Evolutionary conservation across 1,140 invertebrate genomes (phyloP).

Genomic region (Musca vetustissima): DNA sequence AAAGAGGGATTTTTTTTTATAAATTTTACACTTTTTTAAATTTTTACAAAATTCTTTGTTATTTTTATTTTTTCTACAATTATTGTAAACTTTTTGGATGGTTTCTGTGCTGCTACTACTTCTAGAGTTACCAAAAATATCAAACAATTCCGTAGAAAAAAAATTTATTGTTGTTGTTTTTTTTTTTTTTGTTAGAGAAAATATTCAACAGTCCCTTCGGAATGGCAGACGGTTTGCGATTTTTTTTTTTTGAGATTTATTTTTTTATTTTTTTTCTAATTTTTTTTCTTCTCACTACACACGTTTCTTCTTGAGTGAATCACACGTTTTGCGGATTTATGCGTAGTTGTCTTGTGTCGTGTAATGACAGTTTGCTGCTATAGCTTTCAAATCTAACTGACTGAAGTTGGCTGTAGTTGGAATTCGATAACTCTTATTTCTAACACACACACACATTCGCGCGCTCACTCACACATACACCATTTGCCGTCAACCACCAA

Average conservation of each 20-base stretch:
- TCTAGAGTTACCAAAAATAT: background rate
- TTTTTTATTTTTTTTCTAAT: conserved; percentile 21
- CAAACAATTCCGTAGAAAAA: background rate
- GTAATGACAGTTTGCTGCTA: conserved; percentile 12
- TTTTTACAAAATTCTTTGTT: background rate
- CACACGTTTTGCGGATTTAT: conserved; percentile 11
- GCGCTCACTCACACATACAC: background rate
- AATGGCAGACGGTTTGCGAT: background rate
- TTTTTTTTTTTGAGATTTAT: background rate
- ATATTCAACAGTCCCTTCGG: background rate
- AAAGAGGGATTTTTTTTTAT: background rate
- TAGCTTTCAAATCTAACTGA: conserved; percentile 7
- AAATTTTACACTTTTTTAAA: conserved; percentile 13
- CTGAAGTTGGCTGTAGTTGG: conserved; percentile 22
- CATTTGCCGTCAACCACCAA: conserved; percentile 9
- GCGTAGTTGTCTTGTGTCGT: conserved; percentile 8
- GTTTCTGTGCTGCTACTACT: background rate
- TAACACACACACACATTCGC: too few species aligned
- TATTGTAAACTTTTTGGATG: conserved; percentile 25
- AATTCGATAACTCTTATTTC: too few species aligned
- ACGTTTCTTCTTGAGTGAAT: background rate
- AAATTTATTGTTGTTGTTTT: too few species aligned
- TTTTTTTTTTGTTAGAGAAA: background rate
- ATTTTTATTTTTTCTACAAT: conserved; percentile 3
- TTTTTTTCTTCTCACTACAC: background rate